These are phyloP conservation scores for Illadopsis cleaveri DNA, from an alignment of 2,113 vertebrate species.

Conservation along the genomic window DNA sequence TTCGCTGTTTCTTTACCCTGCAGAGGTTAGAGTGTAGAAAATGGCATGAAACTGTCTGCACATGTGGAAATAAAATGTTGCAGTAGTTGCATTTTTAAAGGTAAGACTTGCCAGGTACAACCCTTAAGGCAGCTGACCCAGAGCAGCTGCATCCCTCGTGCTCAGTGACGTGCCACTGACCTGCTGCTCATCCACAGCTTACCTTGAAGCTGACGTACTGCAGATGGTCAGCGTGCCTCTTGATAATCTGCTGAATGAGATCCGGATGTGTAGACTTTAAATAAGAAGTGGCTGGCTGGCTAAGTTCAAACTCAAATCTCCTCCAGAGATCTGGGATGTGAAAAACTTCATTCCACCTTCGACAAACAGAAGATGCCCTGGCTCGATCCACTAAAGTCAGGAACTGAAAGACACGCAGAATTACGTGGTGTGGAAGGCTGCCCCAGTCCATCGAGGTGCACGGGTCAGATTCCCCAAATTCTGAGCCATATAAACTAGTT, in stretches of 20 bases:
- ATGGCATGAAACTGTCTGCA: rapidly evolving
- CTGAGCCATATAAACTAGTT: not conserved
- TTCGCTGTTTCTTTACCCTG: not conserved
- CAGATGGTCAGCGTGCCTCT: conserved; percentile 86
- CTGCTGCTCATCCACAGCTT: not conserved
- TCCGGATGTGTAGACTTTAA: conserved; percentile 89
- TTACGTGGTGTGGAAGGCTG: conserved; percentile 80
- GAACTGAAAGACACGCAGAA: conserved; percentile 85
- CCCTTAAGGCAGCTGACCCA: not conserved
- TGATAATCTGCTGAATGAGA: conserved; percentile 93
- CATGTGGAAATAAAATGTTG: rapidly evolving
- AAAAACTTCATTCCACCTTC: conserved; percentile 88
- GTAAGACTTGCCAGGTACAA: not conserved
- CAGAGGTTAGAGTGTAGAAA: not conserved
- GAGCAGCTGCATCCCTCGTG: not conserved
- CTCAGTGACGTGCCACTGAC: not conserved
- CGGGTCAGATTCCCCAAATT: not conserved
- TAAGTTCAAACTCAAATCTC: conserved; percentile 91
- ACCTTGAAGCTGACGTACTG: conserved; percentile 92
- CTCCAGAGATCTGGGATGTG: conserved; percentile 91
- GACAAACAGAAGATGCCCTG: conserved; percentile 84
- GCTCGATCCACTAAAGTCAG: conserved; percentile 86
- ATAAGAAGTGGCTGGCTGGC: conserved; percentile 87
- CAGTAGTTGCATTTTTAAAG: not conserved
- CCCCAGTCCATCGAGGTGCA: conserved; percentile 75